These are phyloP conservation scores for Stictonetta naevosa DNA, from an alignment of 2,113 vertebrate species.

Conservation along the genomic window DNA sequence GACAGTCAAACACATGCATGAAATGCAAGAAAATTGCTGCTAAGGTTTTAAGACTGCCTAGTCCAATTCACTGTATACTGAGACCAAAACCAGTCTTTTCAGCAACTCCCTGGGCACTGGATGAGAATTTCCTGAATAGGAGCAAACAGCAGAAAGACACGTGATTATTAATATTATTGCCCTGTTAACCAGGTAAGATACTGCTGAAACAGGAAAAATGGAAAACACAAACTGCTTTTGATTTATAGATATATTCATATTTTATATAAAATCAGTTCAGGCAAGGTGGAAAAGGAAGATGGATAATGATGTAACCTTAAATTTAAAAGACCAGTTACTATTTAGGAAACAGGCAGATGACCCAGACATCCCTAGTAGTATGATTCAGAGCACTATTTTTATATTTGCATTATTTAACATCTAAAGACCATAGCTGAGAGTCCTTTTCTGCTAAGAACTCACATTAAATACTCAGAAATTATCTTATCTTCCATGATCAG, in stretches of 20 bases:
- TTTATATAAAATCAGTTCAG: not conserved
- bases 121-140: not conserved
- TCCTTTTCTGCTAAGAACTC: conserved; percentile 6
- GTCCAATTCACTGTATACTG: not conserved
- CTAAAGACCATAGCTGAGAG: conserved; percentile 23
- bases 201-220: not conserved
- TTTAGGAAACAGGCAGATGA: conserved; percentile 51
- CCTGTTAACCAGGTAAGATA: not conserved
- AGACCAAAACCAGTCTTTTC: not conserved
- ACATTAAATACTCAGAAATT: conserved; percentile 17
- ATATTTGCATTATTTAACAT: conserved; percentile 50
- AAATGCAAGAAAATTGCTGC: not conserved
- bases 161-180: not conserved
- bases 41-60: not conserved
- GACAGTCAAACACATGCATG: fast-evolving
- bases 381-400: conserved; percentile 42
- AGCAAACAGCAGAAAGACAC: not conserved
- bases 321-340: conserved; percentile 41
- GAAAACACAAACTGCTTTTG: not conserved
- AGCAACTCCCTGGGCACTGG: not conserved
- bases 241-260: not conserved
- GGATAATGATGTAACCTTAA: conserved; percentile 21
- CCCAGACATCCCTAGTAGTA: not conserved
- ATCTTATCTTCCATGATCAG: not conserved
- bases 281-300: not conserved